Conservation (phyloP, 2,888 invertebrate genomes). For the Acleris sparsana region DNA sequence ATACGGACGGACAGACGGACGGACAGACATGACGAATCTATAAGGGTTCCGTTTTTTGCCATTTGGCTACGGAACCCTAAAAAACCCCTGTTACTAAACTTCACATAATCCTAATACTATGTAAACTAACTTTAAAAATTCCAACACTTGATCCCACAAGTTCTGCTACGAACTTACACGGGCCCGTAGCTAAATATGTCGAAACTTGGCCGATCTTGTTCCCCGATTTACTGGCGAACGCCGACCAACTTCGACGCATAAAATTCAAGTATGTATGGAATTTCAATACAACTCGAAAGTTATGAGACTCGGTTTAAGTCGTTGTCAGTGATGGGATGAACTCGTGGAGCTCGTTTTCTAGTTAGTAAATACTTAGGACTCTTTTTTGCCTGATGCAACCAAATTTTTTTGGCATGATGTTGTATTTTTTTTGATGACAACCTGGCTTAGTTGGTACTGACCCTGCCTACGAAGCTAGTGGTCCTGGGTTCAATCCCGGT, state of each 20-base stretch:
- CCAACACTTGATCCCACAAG: conserved; percentile 28
- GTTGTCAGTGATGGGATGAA: conserved; percentile 1
- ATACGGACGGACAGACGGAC: too few species aligned
- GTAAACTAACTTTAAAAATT: conserved; percentile 4
- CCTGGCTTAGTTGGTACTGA: too few species aligned
- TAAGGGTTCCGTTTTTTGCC: too few species aligned
- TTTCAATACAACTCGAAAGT: conserved; percentile 21
- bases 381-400: too few species aligned
- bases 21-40: too few species aligned
- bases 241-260: conserved; percentile 22
- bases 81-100: neutral
- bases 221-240: conserved; percentile 53
- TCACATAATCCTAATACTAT: neutral
- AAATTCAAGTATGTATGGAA: conserved; percentile 27
- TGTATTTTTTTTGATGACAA: too few species aligned
- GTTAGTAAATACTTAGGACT: too few species aligned
- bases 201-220: conserved; percentile 56
- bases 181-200: conserved; percentile 51
- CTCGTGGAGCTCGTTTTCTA: neutral
- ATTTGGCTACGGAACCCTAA: too few species aligned
- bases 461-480: too few species aligned
- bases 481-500: too few species aligned
- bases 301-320: conserved; percentile 3
- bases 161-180: conserved; percentile 27
- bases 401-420: too few species aligned